These are phyloP conservation scores for Papilio helenus DNA, from an alignment of 1,140 invertebrate genomes.

Conservation along the genomic window DNA sequence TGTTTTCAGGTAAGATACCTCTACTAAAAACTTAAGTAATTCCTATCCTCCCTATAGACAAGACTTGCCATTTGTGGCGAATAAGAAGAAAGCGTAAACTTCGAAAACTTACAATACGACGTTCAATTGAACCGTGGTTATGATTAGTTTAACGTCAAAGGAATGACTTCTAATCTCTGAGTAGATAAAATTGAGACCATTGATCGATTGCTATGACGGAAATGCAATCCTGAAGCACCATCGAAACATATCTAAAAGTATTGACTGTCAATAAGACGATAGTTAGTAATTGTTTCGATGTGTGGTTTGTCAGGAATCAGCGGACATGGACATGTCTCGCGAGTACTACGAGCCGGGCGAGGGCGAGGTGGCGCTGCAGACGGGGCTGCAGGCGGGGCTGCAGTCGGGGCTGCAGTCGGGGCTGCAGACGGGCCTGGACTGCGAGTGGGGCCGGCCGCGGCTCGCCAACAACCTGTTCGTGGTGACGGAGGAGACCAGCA, in stretches of 20 bases:
- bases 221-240: too few relatives aligned
- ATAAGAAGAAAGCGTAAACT: not conserved
- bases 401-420: not conserved
- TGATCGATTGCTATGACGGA: too few relatives aligned
- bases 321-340: constrained; percentile 20
- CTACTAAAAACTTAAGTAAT: constrained; percentile 27
- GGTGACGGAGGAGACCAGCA: constrained; percentile 66
- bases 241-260: too few relatives aligned
- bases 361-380: not conserved
- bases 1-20: constrained; percentile 47
- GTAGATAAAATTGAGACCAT: too few relatives aligned
- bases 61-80: not conserved
- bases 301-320: not conserved
- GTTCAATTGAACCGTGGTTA: not conserved
- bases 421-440: not conserved
- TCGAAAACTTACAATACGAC: not conserved
- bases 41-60: not conserved
- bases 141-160: too few relatives aligned
- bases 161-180: too few relatives aligned
- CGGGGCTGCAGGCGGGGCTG: not conserved
- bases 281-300: too few relatives aligned
- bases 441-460: constrained; percentile 1
- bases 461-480: constrained; percentile 37
- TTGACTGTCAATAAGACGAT: too few relatives aligned
- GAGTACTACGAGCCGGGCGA: constrained; percentile 23